phyloP scores from a whole-genome alignment of 2,797 vertebrate species.

The Alcedo atthis region DNA sequence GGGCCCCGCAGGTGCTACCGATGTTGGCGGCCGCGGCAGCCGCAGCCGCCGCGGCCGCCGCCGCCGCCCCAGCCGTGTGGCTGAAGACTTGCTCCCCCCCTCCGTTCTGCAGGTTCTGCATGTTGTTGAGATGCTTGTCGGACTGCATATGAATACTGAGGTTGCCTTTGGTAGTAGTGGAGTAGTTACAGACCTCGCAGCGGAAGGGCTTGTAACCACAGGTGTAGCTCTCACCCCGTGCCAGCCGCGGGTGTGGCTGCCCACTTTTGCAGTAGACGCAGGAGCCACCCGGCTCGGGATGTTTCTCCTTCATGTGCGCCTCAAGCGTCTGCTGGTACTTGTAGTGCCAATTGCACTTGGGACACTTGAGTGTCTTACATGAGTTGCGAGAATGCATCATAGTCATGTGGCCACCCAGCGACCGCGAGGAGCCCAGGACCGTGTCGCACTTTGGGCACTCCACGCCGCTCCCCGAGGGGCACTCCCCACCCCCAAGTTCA shows the following conservation, averaged over 20 bases:
- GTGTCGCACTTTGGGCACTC: slow-evolving; percentile 99
- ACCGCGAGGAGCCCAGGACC: slow-evolving; percentile 94
- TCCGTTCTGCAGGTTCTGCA: slow-evolving; percentile 98
- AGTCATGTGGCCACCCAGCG: slow-evolving; percentile 98
- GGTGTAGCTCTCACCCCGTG: slow-evolving; percentile 98
- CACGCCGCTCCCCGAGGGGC: slow-evolving; percentile 92
- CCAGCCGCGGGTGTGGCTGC: slow-evolving; percentile 95
- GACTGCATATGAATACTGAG: slow-evolving; percentile 99
- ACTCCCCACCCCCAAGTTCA: slow-evolving; percentile 91
- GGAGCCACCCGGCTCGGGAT: slow-evolving; percentile 94
- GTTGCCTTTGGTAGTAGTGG: slow-evolving; percentile 99
- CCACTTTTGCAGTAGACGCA: slow-evolving; percentile 95
- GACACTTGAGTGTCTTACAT: slow-evolving; percentile 99
- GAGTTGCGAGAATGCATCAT: slow-evolving; percentile 99
- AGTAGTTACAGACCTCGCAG: slow-evolving; percentile 99
- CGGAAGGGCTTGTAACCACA: slow-evolving; percentile 99
- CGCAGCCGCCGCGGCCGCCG: slow-evolving; percentile 83
- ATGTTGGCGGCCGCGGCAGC: slow-evolving; percentile 84
- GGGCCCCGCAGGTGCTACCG: slow-evolving; percentile 89
- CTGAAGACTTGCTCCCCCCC: slow-evolving; percentile 95
- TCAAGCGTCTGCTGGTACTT: slow-evolving; percentile 99
- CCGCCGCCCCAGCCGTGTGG: slow-evolving; percentile 88
- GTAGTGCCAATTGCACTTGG: slow-evolving; percentile 99
- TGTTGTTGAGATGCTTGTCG: slow-evolving; percentile 99
- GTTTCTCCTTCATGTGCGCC: slow-evolving; percentile 99